Percentiles rank a stretch among this genome's conserved stretches.
Evolutionary conservation across 2,797 vertebrate species (phyloP).

Genomic region (Eurystomus glaucurus): DNA sequence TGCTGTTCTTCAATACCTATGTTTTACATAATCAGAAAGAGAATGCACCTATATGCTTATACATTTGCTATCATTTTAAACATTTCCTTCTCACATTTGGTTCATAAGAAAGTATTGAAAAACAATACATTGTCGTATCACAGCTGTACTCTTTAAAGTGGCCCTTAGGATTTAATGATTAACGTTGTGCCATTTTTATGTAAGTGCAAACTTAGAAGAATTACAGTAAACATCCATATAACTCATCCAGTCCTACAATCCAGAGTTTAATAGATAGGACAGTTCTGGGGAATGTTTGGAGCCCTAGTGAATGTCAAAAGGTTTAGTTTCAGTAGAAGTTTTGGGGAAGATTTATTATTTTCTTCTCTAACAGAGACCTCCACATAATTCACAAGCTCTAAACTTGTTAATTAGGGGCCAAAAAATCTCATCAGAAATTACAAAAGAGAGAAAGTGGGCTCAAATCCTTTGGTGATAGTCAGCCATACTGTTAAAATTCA

Average conservation of each 20-base stretch:
- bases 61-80: conserved; percentile 21
- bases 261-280: background rate
- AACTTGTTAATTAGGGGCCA: background rate
- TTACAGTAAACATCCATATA: background rate
- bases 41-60: background rate
- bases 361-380: background rate
- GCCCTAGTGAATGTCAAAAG: background rate
- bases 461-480: background rate
- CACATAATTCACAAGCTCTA: background rate
- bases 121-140: background rate
- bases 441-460: background rate
- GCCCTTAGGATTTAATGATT: background rate
- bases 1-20: conserved; percentile 43
- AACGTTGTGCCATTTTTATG: background rate
- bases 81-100: conserved; percentile 25
- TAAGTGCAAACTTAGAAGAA: background rate
- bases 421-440: background rate
- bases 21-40: conserved; percentile 50
- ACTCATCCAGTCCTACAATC: background rate
- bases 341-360: background rate
- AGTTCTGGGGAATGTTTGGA: background rate
- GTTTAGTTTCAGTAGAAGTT: background rate
- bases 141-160: conserved; percentile 13
- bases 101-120: background rate
- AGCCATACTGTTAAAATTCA: background rate